Percentiles rank a stretch among this genome's conserved stretches.
Evolutionary conservation across 2,888 invertebrate species (phyloP).

Genomic region (Nephrotoma guestfalica): DNA sequence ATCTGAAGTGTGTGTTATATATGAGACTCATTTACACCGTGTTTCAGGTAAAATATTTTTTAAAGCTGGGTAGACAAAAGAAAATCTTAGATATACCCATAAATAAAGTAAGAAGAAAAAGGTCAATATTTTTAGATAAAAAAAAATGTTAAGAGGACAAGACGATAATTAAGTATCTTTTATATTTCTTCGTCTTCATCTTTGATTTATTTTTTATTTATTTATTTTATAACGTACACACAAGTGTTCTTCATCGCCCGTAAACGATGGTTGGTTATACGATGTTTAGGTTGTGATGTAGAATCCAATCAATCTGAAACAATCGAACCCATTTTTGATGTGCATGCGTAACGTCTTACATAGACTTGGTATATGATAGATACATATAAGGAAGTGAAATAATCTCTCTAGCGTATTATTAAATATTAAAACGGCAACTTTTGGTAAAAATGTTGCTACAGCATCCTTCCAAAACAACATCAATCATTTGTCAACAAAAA

Average conservation of each 20-base stretch:
- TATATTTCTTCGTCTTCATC: neutral
- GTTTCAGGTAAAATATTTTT: neutral
- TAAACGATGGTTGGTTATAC: no score
- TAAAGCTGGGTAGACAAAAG: neutral
- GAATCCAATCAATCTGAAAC: neutral
- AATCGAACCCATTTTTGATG: neutral
- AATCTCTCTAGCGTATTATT: neutral
- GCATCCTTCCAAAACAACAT: neutral
- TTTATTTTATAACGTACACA: neutral
- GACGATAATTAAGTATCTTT: neutral
- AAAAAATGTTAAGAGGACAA: neutral
- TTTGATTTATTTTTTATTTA: neutral
- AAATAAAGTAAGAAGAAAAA: neutral
- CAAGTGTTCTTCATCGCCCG: neutral
- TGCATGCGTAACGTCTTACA: neutral
- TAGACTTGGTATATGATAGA: neutral
- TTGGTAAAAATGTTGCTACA: neutral
- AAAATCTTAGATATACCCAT: neutral
- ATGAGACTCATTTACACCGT: neutral
- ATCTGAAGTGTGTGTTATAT: neutral
- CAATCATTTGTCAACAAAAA: neutral
- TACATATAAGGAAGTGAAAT: neutral
- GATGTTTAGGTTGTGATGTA: neutral
- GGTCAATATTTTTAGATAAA: neutral
- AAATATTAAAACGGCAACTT: neutral